Base-by-base conservation (phyloP, 2,888 invertebrate species). In the Formica aserva region DNA sequence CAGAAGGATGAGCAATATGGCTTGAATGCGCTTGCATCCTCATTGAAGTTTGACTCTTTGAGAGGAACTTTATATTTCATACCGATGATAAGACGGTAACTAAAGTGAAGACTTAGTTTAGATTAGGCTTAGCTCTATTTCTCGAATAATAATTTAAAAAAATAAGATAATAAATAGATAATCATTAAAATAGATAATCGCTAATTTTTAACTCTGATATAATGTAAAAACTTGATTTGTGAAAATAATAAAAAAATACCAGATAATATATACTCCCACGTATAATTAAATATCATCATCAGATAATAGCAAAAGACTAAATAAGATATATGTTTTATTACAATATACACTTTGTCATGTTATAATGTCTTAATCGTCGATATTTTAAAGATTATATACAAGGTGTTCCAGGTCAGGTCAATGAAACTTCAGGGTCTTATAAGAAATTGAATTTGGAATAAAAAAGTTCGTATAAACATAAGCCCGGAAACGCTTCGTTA, bases 11-110 rank as follows among this genome's bases (percentile, higher is more conserved):
- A 78, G n/a, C 13, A 41, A 55, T 41, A 29, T n/a, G 9, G 55
- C n/a, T 11, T 62, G 69, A 78, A 78, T 69, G 78, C 78, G 45
- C 18, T 78, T 78, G 57, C 69, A 69, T 45, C 35, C 60, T 69
- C 45, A 69, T 60, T 69, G 60, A 78, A 69, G 69, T 32, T 67
- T 32, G 60, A 45, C 29, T 26, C 60, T 60, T 60, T 60, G 32
- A 60, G 55, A 18, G 32, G 55, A 69, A 69, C 22, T 60, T 78
- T 60, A 78, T 78, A 78, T 77, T 57, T 26, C 5, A 55, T 66
- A 38, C 38, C 38, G 38, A 35, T 66, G 48, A 52, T 38, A 65
- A 35, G 22, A 22, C 9, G 18, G 22, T 65, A 65, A 45, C 45
- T 45, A n/a, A 62, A 62, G 38, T 18, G 60, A 38, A 29, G 62